phyloP scores from a whole-genome alignment of 1,140 invertebrate genomes.

The Tetramorium simillimum region DNA sequence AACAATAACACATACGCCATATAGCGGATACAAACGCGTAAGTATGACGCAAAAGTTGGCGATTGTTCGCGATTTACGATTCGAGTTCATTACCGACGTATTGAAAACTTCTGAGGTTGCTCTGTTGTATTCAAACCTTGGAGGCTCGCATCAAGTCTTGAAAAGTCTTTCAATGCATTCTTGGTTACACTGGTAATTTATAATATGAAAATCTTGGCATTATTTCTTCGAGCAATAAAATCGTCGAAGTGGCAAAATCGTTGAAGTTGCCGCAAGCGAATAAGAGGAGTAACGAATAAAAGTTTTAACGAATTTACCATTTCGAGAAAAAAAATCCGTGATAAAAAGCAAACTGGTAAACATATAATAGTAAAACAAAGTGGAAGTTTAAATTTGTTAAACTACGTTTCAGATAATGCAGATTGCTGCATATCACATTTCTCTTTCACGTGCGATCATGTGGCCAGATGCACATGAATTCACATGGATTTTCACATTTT shows the following conservation, averaged over 20 bases:
- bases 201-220: background rate
- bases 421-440: background rate
- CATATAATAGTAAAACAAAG: background rate
- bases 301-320: conserved; percentile 1
- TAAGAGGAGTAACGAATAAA: background rate
- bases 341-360: background rate
- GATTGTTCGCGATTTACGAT: conserved; percentile 38
- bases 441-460: background rate
- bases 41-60: conserved; percentile 33
- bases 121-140: background rate
- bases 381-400: background rate
- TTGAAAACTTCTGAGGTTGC: conserved; percentile 37
- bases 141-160: background rate
- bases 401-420: background rate
- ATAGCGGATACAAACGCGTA: background rate
- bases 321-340: background rate
- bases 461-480: background rate
- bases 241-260: background rate
- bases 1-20: conserved; percentile 30
- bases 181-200: conserved; percentile 5
- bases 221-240: background rate
- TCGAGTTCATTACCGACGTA: conserved; percentile 12
- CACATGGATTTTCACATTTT: conserved; percentile 17
- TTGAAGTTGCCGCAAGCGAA: background rate
- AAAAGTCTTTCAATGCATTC: background rate